Percentiles rank a stretch among this genome's conserved stretches.
phyloP scores from a whole-genome alignment of 2,113 vertebrate genomes.

The Caracal caracal region DNA sequence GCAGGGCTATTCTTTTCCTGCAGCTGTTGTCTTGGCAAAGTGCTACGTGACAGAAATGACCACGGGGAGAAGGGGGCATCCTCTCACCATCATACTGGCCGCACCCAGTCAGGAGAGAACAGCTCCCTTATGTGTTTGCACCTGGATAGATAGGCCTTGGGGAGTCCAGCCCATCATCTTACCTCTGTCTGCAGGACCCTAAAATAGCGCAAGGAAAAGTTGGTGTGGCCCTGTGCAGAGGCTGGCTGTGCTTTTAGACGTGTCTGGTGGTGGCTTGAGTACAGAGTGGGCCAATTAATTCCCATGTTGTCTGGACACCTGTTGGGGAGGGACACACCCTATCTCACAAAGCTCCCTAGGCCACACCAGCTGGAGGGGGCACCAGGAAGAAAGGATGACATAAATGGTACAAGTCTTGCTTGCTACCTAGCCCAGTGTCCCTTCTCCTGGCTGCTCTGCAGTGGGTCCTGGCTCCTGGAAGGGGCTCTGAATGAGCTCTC shows the following conservation, averaged over 20 bases:
- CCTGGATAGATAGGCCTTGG: background rate
- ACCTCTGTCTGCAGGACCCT: background rate
- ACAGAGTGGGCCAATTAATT: background rate
- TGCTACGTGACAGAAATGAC: background rate
- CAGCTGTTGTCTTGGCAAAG: background rate
- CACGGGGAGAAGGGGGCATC: too few relatives aligned
- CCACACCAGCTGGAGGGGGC: background rate
- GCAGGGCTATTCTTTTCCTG: background rate
- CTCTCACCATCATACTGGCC: background rate
- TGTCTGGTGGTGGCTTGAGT: background rate
- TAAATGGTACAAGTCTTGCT: background rate
- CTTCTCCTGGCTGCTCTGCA: background rate
- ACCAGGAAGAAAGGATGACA: background rate
- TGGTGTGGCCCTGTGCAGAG: background rate
- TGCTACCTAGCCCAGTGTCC: fast-evolving
- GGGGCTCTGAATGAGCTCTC: background rate
- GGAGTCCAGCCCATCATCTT: background rate
- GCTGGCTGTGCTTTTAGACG: background rate
- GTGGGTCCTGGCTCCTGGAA: background rate
- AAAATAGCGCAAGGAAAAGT: background rate
- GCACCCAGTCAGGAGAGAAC: background rate
- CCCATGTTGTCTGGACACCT: fast-evolving
- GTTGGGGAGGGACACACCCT: background rate
- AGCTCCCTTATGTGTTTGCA: background rate
- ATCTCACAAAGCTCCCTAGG: background rate